Conservation (phyloP, 2,888 invertebrate species). For the Asteroscopus sphinx region DNA sequence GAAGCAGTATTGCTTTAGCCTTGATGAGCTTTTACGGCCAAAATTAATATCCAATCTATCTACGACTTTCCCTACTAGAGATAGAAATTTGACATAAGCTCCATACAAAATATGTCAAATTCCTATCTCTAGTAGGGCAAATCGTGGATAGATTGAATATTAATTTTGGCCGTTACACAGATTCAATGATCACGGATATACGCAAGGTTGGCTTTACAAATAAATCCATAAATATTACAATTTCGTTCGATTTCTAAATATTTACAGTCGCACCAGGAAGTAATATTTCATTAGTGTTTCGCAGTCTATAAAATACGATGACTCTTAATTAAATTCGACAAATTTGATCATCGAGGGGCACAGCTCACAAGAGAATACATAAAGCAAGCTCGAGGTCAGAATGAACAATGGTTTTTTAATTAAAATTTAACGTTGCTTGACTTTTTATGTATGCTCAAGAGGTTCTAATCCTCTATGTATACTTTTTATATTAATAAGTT, state of each 20-base stretch:
- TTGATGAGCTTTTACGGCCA: slow-evolving; percentile 38
- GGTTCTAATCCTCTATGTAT: slow-evolving; percentile 12
- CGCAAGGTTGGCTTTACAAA: neutral
- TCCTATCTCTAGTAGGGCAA: no score
- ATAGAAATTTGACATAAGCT: no score
- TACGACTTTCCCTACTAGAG: no score
- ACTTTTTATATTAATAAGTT: slow-evolving; percentile 8
- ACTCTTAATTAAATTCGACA: slow-evolving; percentile 62
- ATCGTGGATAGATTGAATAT: no score
- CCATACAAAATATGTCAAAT: no score
- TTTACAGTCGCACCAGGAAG: slow-evolving; percentile 31
- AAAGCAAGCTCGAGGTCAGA: slow-evolving; percentile 52
- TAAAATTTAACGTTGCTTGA: slow-evolving; percentile 56
- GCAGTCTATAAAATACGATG: slow-evolving; percentile 35
- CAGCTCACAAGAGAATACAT: slow-evolving; percentile 57
- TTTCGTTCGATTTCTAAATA: slow-evolving; percentile 18
- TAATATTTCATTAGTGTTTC: slow-evolving; percentile 37
- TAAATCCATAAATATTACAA: slow-evolving; percentile 8
- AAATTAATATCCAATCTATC: no score
- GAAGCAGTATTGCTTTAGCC: slow-evolving; percentile 35
- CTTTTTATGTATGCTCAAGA: slow-evolving; percentile 43
- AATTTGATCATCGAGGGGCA: slow-evolving; percentile 58
- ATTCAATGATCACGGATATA: slow-evolving; percentile 34
- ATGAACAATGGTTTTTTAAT: slow-evolving; percentile 62
- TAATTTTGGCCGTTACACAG: slow-evolving; percentile 18